Base-by-base conservation (phyloP, 2,113 vertebrate species). In the Platysteira castanea region DNA sequence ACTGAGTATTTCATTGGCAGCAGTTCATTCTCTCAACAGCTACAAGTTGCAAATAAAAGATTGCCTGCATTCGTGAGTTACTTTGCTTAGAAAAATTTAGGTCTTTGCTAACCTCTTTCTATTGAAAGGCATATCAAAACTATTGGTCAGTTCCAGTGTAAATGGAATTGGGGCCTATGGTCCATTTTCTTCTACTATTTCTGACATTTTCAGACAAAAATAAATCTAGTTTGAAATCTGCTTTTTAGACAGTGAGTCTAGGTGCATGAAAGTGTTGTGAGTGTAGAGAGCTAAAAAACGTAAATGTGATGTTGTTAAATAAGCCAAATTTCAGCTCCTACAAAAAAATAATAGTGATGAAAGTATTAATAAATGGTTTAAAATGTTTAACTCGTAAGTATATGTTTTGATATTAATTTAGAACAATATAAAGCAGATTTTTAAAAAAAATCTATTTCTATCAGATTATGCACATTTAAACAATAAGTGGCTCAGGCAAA, bases 401-500 rank as follows among this genome's bases (percentile, higher is more conserved):
- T 97, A 97, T 98, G 97, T 98, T 98, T 98, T 98, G 97, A 98
- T 98, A 98, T 97, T 98, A 98, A 98, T 98, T 98, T 98, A 98
- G 97, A 98, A 98, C 96, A 97, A 97, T 98, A 98, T 96, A 96
- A 98, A 98, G 96, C 95, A 95, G 84, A 95, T 96, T 98, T 57
- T 2, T 0, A 3, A 1, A 85, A 97, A 97, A 98, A 98, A 98
- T 96, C 97, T 98, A 96, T 98, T 98, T 98, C 98, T 98, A 98
- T 98, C 97, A 96, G 97, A 98, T 98, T 98, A 98, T 98, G 97
- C 97, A 98, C 98, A 98, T 98, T 98, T 98, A 98, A 98, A 98
- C 98, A 98, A 98, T 98, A 98, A 98, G 97, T 97, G 97, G 97
- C 96, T 97, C 96, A 98, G 98, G 98, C 97, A 98, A 98, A 98